phyloP scores from a whole-genome alignment of 2,888 invertebrate genomes.

The Vesta saturnalis region DNA sequence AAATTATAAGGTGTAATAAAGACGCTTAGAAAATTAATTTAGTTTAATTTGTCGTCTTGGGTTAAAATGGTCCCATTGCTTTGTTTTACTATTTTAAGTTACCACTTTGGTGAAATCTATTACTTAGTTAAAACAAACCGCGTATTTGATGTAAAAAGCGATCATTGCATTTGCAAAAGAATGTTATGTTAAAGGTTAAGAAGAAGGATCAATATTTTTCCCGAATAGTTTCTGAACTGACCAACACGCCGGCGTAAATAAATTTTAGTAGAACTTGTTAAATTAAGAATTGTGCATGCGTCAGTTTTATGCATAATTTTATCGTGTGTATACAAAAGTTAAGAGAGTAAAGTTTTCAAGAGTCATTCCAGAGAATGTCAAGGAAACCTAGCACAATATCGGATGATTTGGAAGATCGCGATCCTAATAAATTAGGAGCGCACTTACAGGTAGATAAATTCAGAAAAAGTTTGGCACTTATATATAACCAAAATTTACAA shows the following conservation, averaged over 20 bases:
- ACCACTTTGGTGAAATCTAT: no score
- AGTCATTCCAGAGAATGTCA: conserved; percentile 40
- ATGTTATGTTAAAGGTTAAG: no score
- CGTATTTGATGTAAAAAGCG: neutral
- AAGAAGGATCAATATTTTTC: conserved; percentile 43
- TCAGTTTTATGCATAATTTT: conserved; percentile 31
- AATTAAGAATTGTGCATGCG: conserved; percentile 32
- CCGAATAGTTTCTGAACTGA: conserved; percentile 28
- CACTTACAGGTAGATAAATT: conserved; percentile 72
- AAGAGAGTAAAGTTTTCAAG: conserved; percentile 12
- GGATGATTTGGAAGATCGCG: conserved; percentile 72
- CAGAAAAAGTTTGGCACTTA: neutral
- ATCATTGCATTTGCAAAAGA: no score
- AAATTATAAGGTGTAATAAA: conserved; percentile 11
- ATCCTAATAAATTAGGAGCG: conserved; percentile 75
- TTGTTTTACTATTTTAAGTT: neutral
- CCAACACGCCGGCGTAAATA: conserved; percentile 44
- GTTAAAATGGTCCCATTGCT: conserved; percentile 1
- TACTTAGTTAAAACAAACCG: conserved; percentile 1
- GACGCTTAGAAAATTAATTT: conserved; percentile 8
- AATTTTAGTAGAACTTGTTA: conserved; percentile 42
- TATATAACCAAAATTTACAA: no score
- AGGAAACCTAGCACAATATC: conserved; percentile 62
- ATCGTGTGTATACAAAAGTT: conserved; percentile 22
- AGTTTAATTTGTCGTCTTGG: conserved; percentile 9